Percentiles rank a stretch among this genome's conserved stretches.
Conservation (phyloP, 1,140 invertebrate genomes). For the Araneus ventricosus region DNA sequence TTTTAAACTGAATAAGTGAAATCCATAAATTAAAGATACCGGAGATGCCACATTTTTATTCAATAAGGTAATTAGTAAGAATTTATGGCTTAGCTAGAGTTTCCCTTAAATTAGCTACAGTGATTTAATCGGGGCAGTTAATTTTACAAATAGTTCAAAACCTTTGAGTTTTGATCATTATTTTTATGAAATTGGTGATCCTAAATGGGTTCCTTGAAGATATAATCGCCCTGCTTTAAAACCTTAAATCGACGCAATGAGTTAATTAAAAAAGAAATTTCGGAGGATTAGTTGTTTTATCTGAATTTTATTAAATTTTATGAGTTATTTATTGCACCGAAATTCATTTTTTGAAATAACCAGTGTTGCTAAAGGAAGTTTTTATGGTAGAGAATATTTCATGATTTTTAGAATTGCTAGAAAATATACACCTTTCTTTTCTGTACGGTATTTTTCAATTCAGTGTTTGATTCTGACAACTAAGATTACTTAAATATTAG, state of each 20-base stretch:
- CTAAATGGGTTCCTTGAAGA: not conserved
- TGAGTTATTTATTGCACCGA: too few species aligned
- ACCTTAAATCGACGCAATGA: not conserved
- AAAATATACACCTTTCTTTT: too few species aligned
- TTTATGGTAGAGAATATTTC: too few species aligned
- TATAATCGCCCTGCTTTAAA: not conserved
- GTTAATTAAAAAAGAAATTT: not conserved
- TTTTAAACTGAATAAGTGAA: not conserved
- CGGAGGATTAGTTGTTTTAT: not conserved
- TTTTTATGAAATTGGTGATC: not conserved
- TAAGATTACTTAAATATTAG: too few species aligned
- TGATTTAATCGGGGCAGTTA: constrained; percentile 11
- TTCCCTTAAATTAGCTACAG: not conserved
- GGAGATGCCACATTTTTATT: not conserved
- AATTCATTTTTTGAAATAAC: too few species aligned
- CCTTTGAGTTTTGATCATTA: not conserved
- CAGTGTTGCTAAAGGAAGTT: too few species aligned
- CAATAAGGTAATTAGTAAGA: not conserved
- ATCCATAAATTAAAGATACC: not conserved
- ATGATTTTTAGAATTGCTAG: too few species aligned
- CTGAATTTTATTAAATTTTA: too few species aligned
- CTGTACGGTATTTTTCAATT: too few species aligned
- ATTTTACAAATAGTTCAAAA: not conserved
- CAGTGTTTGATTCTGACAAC: too few species aligned
- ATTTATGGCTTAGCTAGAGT: not conserved